phyloP scores from a whole-genome alignment of 2,797 vertebrate species.

The Anguilla megastoma region DNA sequence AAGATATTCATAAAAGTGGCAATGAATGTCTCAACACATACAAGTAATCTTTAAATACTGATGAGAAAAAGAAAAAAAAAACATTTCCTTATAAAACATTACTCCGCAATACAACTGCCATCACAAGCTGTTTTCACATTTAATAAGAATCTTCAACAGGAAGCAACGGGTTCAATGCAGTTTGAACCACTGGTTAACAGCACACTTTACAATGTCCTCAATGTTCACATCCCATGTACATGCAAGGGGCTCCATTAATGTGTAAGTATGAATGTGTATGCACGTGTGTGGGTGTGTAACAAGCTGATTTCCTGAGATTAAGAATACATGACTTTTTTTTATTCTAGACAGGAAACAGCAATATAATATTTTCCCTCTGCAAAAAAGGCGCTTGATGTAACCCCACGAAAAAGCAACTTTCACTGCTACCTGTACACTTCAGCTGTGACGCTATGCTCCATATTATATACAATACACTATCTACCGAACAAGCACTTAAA shows the following conservation, averaged over 20 bases:
- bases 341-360: slow-evolving; percentile 76
- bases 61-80: slow-evolving; percentile 51
- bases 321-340: slow-evolving; percentile 67
- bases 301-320: slow-evolving; percentile 78
- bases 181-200: slow-evolving; percentile 44
- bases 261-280: slow-evolving; percentile 17
- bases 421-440: slow-evolving; percentile 72
- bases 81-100: slow-evolving; percentile 50
- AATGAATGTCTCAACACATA: slow-evolving; percentile 43
- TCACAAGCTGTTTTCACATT: slow-evolving; percentile 67
- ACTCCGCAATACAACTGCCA: slow-evolving; percentile 18
- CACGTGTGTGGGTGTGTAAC: slow-evolving; percentile 47
- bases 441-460: slow-evolving; percentile 80
- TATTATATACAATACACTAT: slow-evolving; percentile 77
- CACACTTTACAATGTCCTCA: slow-evolving; percentile 39
- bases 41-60: slow-evolving; percentile 64
- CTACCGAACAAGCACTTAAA: slow-evolving; percentile 81
- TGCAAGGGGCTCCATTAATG: slow-evolving; percentile 60
- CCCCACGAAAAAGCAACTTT: slow-evolving; percentile 56
- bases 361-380: slow-evolving; percentile 64
- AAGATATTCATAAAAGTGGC: slow-evolving; percentile 44
- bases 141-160: slow-evolving; percentile 58
- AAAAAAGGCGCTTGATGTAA: slow-evolving; percentile 67
- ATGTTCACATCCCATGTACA: slow-evolving; percentile 57
- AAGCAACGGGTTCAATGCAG: slow-evolving; percentile 39